Base-by-base conservation (phyloP, 2,113 vertebrate genomes). In the Semnornis frantzii region DNA sequence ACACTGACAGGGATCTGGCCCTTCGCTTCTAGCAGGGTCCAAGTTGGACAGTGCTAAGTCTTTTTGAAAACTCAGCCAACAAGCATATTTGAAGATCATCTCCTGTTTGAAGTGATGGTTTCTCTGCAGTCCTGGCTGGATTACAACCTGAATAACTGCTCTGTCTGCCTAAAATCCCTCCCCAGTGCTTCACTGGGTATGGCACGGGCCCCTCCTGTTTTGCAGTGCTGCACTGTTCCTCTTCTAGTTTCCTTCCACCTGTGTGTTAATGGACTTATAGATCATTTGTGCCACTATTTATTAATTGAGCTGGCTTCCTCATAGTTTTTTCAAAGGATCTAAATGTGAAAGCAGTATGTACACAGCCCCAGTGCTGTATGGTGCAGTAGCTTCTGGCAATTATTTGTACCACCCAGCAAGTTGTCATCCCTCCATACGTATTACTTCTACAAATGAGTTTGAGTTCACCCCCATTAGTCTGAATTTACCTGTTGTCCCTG, bases 141-240 rank as follows among this genome's bases (percentile, higher is more conserved):
- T 85, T 95, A 84, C 82, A 92, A 24, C 30, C 55, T 66, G 19
- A 25, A 73, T 73, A 79, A 82, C 46, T 73, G 27, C 5, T 91
- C 50, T 66, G 78, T 39, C 63, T 87, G 27, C 19, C 78, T 79
- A 63, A 89, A 82, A 85, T 90, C 68, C 46, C 9, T 85, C 30
- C 10, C 19, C 5, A 7, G 15, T 15, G 1, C 65, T 58, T 76
- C 25, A 16, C 39, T 72, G 37, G 65, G 12, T 50, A 68, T 37
- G 42, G 59, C 30, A 28, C 11, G 20, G 50, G 24, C 17, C 37
- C 11, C 28, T 72, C 37, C 44, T 64, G 23, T 81, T 87, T 62
- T 33, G 46, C 0, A 0, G 39, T 69, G 33, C 75, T 69, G 30
- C 59, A 55, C 0, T 60, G 9, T 44, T 65, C 30, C 42, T 31